A percentile compares a stretch with the other conserved stretches of the same genome.
These are phyloP conservation scores for Callosobruchus maculatus DNA, from an alignment of 2,888 invertebrate species.

Conservation along the genomic window DNA sequence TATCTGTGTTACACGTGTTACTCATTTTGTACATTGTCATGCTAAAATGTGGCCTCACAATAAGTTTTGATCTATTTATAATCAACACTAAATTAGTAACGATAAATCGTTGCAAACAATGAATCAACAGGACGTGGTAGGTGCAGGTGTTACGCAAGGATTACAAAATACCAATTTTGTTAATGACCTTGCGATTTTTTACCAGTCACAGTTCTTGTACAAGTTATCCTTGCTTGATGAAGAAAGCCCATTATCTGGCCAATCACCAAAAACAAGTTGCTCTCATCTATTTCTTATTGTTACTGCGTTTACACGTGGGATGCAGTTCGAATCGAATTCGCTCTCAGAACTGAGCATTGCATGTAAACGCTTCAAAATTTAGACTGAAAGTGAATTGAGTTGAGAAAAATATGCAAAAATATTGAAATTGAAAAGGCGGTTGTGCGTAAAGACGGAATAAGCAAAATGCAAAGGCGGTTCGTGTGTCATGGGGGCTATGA, in stretches of 20 bases:
- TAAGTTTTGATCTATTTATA: not conserved
- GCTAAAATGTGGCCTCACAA: not conserved
- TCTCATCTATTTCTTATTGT: not conserved
- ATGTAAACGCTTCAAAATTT: no score
- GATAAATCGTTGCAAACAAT: not conserved
- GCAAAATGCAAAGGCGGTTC: no score
- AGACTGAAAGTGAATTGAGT: no score
- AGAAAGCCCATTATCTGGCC: not conserved
- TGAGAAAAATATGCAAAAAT: no score
- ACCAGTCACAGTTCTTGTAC: not conserved
- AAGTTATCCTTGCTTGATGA: not conserved
- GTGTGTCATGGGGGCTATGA: no score
- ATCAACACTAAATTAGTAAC: not conserved
- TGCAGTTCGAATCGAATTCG: no score
- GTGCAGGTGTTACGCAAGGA: not conserved
- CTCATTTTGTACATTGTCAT: not conserved
- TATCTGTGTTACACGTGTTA: not conserved
- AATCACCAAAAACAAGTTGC: not conserved
- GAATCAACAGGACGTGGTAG: not conserved
- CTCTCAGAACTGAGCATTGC: no score
- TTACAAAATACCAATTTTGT: not conserved
- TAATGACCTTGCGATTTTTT: not conserved
- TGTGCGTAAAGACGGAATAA: no score
- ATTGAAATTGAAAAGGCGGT: no score
- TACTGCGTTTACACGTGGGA: no score